Conservation (phyloP, 2,113 vertebrate genomes). For the Archilochus colubris region DNA sequence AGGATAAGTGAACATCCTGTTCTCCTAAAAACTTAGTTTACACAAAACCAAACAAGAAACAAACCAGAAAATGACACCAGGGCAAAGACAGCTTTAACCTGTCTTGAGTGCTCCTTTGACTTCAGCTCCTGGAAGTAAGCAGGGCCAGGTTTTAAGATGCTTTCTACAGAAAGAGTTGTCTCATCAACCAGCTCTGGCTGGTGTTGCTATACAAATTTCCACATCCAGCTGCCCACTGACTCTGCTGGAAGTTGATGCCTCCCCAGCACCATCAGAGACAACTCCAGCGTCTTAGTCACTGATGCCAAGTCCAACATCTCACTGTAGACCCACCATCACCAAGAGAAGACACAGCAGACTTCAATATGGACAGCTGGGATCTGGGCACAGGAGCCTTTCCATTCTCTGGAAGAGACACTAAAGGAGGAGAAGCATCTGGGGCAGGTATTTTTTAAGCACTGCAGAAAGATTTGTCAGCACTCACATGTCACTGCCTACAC, state of each 20-base stretch:
- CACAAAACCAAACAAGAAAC: neutral
- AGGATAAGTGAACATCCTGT: neutral
- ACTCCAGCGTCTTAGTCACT: neutral
- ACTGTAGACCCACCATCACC: neutral
- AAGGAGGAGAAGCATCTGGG: neutral
- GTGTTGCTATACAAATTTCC: neutral
- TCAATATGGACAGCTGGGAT: neutral
- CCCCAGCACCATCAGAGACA: neutral
- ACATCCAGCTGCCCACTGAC: neutral
- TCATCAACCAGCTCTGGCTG: neutral
- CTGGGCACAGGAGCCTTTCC: neutral
- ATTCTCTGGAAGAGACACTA: neutral
- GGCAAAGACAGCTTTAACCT: neutral
- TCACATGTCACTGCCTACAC: fast-evolving
- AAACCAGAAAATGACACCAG: neutral
- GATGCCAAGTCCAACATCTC: neutral
- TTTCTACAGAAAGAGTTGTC: neutral
- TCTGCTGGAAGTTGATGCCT: neutral
- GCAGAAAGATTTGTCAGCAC: neutral
- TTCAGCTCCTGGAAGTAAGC: neutral
- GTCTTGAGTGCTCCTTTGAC: neutral
- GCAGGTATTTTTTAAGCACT: neutral
- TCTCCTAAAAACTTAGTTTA: neutral
- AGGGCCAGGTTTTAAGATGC: neutral
- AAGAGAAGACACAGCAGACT: neutral